These are phyloP conservation scores for Anastatus disparis DNA, from an alignment of 1,140 invertebrate genomes.

Conservation along the genomic window DNA sequence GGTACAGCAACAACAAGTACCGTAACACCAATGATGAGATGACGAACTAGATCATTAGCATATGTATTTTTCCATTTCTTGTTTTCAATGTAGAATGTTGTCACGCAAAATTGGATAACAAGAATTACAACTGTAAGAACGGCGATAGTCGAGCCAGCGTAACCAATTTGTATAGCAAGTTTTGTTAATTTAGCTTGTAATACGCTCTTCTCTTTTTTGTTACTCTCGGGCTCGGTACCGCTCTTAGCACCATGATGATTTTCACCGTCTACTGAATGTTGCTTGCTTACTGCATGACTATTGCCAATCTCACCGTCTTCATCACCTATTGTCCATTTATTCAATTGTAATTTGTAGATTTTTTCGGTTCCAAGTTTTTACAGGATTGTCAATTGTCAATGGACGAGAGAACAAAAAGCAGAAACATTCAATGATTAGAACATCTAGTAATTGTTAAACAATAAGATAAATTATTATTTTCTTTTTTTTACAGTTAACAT, in stretches of 20 bases:
- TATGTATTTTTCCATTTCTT: slow-evolving; percentile 82
- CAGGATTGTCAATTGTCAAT: too few relatives aligned
- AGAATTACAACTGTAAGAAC: slow-evolving; percentile 96
- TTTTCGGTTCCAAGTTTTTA: too few relatives aligned
- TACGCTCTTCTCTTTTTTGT: slow-evolving; percentile 97
- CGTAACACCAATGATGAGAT: slow-evolving; percentile 99
- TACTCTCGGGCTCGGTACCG: slow-evolving; percentile 57
- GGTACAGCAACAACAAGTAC: slow-evolving; percentile 99
- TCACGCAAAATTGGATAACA: slow-evolving; percentile 93
- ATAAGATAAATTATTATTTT: too few relatives aligned
- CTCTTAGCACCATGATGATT: slow-evolving; percentile 65
- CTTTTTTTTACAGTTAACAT: too few relatives aligned
- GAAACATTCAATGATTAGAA: too few relatives aligned
- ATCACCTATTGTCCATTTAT: slow-evolving; percentile 4
- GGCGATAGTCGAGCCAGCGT: slow-evolving; percentile 97
- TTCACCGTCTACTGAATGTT: slow-evolving; percentile 69
- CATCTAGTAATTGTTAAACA: too few relatives aligned
- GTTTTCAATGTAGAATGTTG: slow-evolving; percentile 84
- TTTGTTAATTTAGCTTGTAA: slow-evolving; percentile 99
- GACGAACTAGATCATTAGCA: slow-evolving; percentile 91
- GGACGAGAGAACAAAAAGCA: too few relatives aligned
- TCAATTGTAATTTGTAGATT: too few relatives aligned
- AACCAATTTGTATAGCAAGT: slow-evolving; percentile 98
- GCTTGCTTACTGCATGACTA: slow-evolving; percentile 66
- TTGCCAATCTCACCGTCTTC: slow-evolving; percentile 70